phyloP scores from a whole-genome alignment of 2,888 invertebrate species.

The Plebejus anna region DNA sequence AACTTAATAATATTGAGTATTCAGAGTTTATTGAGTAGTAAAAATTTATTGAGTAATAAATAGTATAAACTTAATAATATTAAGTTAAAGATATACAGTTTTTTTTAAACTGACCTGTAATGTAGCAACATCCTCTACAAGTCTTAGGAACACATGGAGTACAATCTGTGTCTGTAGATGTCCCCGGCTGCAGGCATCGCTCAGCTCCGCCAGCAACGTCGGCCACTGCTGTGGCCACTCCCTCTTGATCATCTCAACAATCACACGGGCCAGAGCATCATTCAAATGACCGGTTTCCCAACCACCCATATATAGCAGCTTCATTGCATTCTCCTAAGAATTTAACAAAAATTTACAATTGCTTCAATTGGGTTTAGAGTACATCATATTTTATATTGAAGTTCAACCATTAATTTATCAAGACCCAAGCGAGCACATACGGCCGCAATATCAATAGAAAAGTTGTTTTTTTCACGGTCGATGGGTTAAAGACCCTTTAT shows the following conservation, averaged over 20 bases:
- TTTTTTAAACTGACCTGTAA: constrained; percentile 81
- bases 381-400: background rate
- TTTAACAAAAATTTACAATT: constrained; percentile 32
- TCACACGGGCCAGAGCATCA: constrained; percentile 92
- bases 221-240: constrained; percentile 99
- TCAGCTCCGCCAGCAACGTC: constrained; percentile 88
- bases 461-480: too few relatives aligned
- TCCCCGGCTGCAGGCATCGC: constrained; percentile 89
- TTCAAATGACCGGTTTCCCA: constrained; percentile 88
- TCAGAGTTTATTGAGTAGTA: too few relatives aligned
- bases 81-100: too few relatives aligned
- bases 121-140: constrained; percentile 96
- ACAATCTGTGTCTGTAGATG: constrained; percentile 95
- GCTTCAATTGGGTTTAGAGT: background rate
- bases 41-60: too few relatives aligned
- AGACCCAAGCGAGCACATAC: too few relatives aligned
- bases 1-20: too few relatives aligned
- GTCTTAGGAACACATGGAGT: constrained; percentile 90
- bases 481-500: too few relatives aligned
- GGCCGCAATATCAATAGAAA: too few relatives aligned
- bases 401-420: too few relatives aligned
- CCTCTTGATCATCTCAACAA: constrained; percentile 97
- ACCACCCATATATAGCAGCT: constrained; percentile 88
- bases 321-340: constrained; percentile 90
- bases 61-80: too few relatives aligned